phyloP scores from a whole-genome alignment of 2,113 vertebrate genomes.

The Cacatua alba region DNA sequence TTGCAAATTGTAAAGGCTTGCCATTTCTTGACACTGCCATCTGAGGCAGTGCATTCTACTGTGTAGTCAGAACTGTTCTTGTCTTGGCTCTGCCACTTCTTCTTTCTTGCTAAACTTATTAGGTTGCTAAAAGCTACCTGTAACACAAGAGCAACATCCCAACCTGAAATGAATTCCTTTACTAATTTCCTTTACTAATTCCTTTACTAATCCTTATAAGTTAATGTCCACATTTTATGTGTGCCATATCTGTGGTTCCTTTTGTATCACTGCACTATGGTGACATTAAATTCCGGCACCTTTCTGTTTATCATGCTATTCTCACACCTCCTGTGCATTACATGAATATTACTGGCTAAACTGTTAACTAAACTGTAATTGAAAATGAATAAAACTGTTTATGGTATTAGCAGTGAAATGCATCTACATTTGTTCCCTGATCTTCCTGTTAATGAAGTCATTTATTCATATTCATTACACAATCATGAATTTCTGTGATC shows the following conservation, averaged over 20 bases:
- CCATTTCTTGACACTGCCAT: neutral
- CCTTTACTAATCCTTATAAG: neutral
- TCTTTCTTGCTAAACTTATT: neutral
- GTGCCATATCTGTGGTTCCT: accelerated
- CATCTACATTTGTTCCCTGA: neutral
- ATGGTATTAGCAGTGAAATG: neutral
- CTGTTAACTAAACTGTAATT: neutral
- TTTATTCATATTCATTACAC: neutral
- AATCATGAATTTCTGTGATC: neutral
- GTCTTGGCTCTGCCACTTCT: neutral
- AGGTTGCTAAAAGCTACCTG: neutral
- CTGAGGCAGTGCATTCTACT: neutral
- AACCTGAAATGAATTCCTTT: neutral
- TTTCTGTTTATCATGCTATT: neutral
- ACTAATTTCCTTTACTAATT: neutral
- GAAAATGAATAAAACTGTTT: neutral
- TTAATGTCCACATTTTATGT: neutral
- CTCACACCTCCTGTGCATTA: neutral
- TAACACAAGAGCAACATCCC: neutral
- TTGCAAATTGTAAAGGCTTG: neutral
- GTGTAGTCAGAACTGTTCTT: neutral
- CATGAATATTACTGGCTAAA: neutral
- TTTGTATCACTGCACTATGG: neutral
- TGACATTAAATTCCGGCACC: neutral
- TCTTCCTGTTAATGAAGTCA: neutral